Evolutionary conservation across 2,888 invertebrate species (phyloP).

Genomic region (Seira sanloemensis): DNA sequence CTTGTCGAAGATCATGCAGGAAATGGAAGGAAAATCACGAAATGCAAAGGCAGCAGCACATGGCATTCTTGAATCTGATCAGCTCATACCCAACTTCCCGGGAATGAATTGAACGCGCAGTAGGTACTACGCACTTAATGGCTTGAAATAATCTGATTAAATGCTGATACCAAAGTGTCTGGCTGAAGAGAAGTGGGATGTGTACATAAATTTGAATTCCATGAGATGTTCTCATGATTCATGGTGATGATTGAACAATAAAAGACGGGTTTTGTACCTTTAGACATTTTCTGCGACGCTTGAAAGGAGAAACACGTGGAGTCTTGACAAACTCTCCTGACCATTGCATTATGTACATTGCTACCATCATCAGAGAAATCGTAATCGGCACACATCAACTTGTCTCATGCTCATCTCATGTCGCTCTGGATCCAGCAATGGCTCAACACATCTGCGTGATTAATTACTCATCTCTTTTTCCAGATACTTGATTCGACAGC

Average conservation of each 20-base stretch:
- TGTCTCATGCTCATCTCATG: constrained; percentile 32
- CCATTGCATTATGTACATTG: background rate
- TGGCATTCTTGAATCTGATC: background rate
- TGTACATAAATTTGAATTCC: background rate
- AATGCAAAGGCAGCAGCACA: constrained; percentile 22
- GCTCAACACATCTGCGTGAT: background rate
- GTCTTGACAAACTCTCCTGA: background rate
- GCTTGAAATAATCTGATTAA: too few relatives aligned
- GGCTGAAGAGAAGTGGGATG: background rate
- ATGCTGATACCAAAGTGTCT: background rate
- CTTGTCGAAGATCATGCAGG: background rate
- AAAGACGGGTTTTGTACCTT: background rate
- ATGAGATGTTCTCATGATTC: constrained; percentile 57
- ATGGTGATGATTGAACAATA: background rate
- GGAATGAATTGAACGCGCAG: background rate
- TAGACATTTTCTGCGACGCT: background rate
- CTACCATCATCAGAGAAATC: background rate
- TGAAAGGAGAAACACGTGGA: constrained; percentile 21
- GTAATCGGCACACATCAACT: constrained; percentile 3
- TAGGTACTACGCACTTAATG: background rate
- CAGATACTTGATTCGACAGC: background rate
- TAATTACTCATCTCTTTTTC: constrained; percentile 4
- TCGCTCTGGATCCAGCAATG: background rate
- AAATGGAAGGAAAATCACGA: constrained; percentile 11
- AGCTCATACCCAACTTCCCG: background rate